These are phyloP conservation scores for Hestina assimilis DNA, from an alignment of 1,140 invertebrate species.

Conservation along the genomic window DNA sequence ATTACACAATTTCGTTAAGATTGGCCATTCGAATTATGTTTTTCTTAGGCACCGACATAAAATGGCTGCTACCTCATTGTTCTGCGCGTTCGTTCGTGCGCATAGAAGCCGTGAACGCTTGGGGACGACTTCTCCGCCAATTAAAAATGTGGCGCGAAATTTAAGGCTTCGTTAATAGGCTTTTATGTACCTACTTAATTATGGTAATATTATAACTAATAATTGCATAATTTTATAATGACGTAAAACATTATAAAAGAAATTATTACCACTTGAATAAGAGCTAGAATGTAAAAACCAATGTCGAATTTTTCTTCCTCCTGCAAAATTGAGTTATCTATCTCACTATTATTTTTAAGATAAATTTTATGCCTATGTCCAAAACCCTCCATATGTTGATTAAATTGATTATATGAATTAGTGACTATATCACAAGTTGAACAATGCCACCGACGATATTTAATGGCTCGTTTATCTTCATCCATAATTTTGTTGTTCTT, in stretches of 20 bases:
- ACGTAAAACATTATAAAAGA: slow-evolving; percentile 57
- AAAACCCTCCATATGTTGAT: slow-evolving; percentile 62
- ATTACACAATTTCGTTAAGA: slow-evolving; percentile 78
- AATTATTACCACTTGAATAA: slow-evolving; percentile 50
- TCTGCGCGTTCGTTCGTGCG: slow-evolving; percentile 78
- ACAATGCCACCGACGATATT: slow-evolving; percentile 55
- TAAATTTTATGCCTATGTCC: slow-evolving; percentile 52
- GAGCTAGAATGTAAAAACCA: slow-evolving; percentile 47
- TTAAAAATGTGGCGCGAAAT: slow-evolving; percentile 79
- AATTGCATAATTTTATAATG: slow-evolving; percentile 42
- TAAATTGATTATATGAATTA: slow-evolving; percentile 63
- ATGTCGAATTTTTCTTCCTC: slow-evolving; percentile 40
- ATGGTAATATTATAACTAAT: slow-evolving; percentile 47
- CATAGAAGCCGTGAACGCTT: slow-evolving; percentile 79
- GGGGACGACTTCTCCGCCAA: slow-evolving; percentile 76
- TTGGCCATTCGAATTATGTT: slow-evolving; percentile 79
- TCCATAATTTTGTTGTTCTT: slow-evolving; percentile 12
- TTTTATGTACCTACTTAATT: slow-evolving; percentile 60
- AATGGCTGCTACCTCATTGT: slow-evolving; percentile 79
- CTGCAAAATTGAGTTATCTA: slow-evolving; percentile 18
- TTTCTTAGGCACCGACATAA: slow-evolving; percentile 79
- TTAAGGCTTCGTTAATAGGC: slow-evolving; percentile 70
- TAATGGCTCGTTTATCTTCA: slow-evolving; percentile 19
- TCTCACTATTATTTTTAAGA: slow-evolving; percentile 37
- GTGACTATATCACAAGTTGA: slow-evolving; percentile 51